A percentile compares a stretch with the other conserved stretches of the same genome.
Conservation (phyloP, 1,140 invertebrate species). For the Amphibalanus amphitrite region DNA sequence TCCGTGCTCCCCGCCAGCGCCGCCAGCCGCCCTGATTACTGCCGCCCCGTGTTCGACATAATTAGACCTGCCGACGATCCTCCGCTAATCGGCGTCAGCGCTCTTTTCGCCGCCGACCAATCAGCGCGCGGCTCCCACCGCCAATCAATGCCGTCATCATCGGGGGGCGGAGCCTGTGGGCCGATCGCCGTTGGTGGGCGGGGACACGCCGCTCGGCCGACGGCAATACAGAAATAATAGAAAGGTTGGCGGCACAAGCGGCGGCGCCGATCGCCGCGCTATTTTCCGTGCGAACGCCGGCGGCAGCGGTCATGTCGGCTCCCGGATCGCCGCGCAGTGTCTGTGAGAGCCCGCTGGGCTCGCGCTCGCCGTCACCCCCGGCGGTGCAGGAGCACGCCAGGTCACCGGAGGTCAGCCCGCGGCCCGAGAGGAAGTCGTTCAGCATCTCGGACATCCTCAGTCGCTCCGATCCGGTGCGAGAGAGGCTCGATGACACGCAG, state of each 20-base stretch:
- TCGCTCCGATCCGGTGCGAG: slow-evolving; percentile 14
- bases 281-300: neutral
- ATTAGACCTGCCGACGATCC: neutral
- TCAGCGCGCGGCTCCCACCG: neutral
- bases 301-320: neutral
- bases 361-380: neutral
- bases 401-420: slow-evolving; percentile 15
- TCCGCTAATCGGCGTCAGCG: neutral
- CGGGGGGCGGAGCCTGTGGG: neutral
- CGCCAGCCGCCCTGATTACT: neutral
- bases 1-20: too few species aligned
- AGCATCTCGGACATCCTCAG: slow-evolving; percentile 19
- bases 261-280: neutral
- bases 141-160: neutral
- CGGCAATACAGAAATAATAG: neutral
- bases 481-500: neutral
- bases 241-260: neutral
- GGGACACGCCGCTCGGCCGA: neutral
- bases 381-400: neutral
- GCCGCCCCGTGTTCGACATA: neutral
- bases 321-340: neutral
- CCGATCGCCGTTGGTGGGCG: neutral
- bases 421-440: slow-evolving; percentile 19
- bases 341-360: neutral
- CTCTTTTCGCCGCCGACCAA: neutral